These are phyloP conservation scores for Dicerorhinus sumatrensis DNA, from an alignment of 2,113 vertebrate species.

Conservation along the genomic window DNA sequence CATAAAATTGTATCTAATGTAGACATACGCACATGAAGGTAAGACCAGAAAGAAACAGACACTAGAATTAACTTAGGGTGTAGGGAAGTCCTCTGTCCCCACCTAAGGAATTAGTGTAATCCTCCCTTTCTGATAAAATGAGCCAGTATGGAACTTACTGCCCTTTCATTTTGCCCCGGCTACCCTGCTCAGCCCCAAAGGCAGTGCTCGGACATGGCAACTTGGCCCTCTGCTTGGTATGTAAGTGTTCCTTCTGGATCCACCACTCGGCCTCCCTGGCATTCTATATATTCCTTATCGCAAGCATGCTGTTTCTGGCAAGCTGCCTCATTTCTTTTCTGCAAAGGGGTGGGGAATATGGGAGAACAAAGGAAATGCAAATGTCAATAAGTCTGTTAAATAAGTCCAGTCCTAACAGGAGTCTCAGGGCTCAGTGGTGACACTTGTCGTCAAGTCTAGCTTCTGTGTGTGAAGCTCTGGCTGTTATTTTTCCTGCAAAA, in stretches of 20 bases:
- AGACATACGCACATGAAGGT: background rate
- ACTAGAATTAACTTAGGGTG: background rate
- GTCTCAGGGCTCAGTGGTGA: background rate
- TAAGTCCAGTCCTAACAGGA: background rate
- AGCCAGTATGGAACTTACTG: background rate
- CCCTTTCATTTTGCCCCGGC: background rate
- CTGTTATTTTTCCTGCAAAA: background rate
- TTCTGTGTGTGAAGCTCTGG: background rate
- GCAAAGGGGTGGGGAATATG: background rate
- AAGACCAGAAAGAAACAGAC: background rate
- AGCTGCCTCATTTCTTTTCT: background rate
- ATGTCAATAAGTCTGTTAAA: background rate
- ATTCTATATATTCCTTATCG: background rate
- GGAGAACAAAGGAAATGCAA: background rate
- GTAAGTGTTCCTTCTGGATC: background rate
- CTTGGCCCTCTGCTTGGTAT: background rate
- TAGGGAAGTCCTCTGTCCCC: background rate
- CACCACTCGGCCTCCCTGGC: background rate
- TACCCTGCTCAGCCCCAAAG: background rate
- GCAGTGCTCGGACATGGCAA: rapidly evolving
- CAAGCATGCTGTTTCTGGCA: background rate
- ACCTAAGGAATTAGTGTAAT: background rate
- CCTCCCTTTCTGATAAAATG: background rate
- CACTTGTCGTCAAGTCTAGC: background rate
- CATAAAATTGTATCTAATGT: background rate